These are phyloP conservation scores for Syrrhaptes paradoxus DNA, from an alignment of 2,113 vertebrate species.

Conservation along the genomic window DNA sequence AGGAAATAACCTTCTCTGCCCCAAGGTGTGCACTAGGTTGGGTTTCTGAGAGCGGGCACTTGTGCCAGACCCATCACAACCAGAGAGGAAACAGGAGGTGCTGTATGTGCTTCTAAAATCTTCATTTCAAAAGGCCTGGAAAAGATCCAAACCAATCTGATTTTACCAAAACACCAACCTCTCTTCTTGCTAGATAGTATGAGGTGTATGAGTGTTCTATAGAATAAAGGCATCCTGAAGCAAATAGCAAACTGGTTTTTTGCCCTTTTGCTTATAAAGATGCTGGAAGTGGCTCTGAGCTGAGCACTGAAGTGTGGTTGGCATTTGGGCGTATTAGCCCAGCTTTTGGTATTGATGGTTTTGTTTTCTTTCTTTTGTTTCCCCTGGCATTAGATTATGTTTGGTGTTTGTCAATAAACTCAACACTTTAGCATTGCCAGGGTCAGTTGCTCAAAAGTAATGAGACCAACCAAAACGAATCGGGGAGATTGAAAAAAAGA, in stretches of 20 bases:
- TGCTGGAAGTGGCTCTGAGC: not conserved
- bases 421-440: not conserved
- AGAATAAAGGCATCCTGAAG: not conserved
- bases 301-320: not conserved
- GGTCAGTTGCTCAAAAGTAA: not conserved
- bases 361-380: not conserved
- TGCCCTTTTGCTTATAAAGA: not conserved
- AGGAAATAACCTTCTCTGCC: not conserved
- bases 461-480: not conserved
- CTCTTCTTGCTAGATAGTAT: not conserved
- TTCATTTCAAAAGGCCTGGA: not conserved
- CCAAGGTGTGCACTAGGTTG: not conserved
- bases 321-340: not conserved
- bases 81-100: not conserved
- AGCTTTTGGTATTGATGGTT: not conserved
- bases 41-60: not conserved
- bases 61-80: not conserved
- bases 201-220: not conserved
- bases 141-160: not conserved
- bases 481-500: not conserved
- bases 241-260: not conserved
- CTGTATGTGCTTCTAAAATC: not conserved
- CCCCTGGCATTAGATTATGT: not conserved
- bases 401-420: not conserved
- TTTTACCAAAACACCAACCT: fast-evolving